These are phyloP conservation scores for Caenorhabditis latens DNA, from an alignment of 1,140 invertebrate genomes.

Conservation along the genomic window DNA sequence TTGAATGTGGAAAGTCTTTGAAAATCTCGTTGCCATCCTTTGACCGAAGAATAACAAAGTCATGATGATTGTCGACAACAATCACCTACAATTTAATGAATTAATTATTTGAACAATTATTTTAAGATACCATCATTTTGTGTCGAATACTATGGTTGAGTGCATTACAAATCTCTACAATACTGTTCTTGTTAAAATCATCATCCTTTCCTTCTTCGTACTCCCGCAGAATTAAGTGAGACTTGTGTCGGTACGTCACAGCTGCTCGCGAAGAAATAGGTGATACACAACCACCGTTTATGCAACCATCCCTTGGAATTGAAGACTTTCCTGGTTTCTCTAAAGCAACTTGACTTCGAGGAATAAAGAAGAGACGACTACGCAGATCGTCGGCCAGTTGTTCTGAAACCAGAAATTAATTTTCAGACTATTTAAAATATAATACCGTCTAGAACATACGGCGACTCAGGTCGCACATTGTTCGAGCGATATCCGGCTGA, in stretches of 20 bases:
- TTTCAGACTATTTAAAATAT: conserved; percentile 2
- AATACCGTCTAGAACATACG: too few species aligned
- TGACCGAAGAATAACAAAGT: not conserved
- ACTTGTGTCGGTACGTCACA: not conserved
- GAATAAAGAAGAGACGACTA: too few species aligned
- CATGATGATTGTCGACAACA: conserved; percentile 10
- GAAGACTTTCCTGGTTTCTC: too few species aligned
- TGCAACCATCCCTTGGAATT: not conserved
- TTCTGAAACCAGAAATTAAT: not conserved
- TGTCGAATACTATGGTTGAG: too few species aligned
- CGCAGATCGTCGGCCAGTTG: not conserved
- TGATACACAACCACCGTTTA: not conserved
- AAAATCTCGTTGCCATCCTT: not conserved
- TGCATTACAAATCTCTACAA: too few species aligned
- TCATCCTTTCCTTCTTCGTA: too few species aligned
- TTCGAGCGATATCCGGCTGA: too few species aligned
- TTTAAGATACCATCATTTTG: not conserved
- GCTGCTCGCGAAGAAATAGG: not conserved
- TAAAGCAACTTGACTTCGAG: too few species aligned
- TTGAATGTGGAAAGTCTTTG: not conserved
- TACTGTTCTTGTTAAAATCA: too few species aligned
- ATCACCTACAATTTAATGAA: conserved; percentile 19
- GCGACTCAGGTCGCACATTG: too few species aligned
- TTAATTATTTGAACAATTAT: not conserved
- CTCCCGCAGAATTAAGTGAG: not conserved